phyloP scores from a whole-genome alignment of 1,140 invertebrate genomes.

The Coenobita brevimanus region DNA sequence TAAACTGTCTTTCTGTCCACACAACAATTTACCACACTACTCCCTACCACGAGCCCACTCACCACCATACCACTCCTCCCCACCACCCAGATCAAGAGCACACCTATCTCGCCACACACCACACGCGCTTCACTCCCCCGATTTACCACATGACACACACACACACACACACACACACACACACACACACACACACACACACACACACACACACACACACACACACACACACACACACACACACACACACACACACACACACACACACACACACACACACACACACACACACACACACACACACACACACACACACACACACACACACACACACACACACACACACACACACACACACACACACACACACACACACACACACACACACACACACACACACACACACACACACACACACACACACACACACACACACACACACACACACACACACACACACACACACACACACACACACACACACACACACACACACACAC shows the following conservation, averaged over 20 bases:
- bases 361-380: neutral
- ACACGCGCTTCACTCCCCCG: neutral
- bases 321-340: no score
- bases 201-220: neutral
- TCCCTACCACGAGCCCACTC: neutral
- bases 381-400: neutral
- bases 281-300: constrained; percentile 27
- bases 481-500: neutral
- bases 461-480: neutral
- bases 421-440: constrained; percentile 21
- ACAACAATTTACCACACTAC: neutral
- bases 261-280: neutral
- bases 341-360: no score
- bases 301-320: constrained; percentile 20
- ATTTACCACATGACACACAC: no score
- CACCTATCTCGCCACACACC: neutral
- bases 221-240: neutral
- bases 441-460: neutral
- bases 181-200: neutral
- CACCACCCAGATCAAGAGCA: neutral
- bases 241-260: neutral
- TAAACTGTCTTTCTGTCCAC: neutral
- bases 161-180: neutral
- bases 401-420: constrained; percentile 19
- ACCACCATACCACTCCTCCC: neutral